Base-by-base conservation (phyloP, 2,888 invertebrate genomes). In the Sepioteuthis lessoniana region DNA sequence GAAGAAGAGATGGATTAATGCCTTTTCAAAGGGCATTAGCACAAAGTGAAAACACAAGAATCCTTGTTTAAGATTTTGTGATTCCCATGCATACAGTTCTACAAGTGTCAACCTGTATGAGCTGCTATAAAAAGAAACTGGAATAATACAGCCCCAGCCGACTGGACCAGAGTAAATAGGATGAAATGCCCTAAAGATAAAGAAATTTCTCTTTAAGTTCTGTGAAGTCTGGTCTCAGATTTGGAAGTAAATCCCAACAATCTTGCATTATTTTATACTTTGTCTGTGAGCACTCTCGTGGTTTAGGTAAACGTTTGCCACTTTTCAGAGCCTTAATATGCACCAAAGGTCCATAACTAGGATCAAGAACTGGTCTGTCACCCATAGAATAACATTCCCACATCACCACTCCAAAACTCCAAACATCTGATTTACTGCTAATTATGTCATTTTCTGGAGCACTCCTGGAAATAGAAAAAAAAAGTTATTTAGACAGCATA, bases 401-500 rank as follows among this genome's bases (percentile, higher is more conserved):
- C 92, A 92, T 92, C 31, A 92, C 37, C 0, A 92, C 47, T 8
- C 92, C 92, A 92, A 47, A 92, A 92, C 92, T 92, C 92, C 92
- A 92, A 92, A 92, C 92, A 92, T 92, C 92, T 10, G 92, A 42
- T 92, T 92, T 38, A 13, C n/a, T 42, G 31, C n/a, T 92, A 21
- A 92, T 92, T 92, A n/a, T 47, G 19, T 47, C 46, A 0, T 8
- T 31, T 47, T 92, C 92, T 47, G 92, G 92, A 92, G 92, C 25
- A 2, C 46, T n/a, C 92, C 92, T 92, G 76, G 13, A 76, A n/a
- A 76, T n/a, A 76, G 10, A 76, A 35, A 76, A 35, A 76, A 13
- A 21, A 21, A 25, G 2, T 25, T 25, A 21, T 25, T 55, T 21
- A 21, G 0, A 37, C 1, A 37, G 19, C 37, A 8, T 37, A 37